Base-by-base conservation (phyloP, 2,113 vertebrate species). In the Argyrosomus japonicus region DNA sequence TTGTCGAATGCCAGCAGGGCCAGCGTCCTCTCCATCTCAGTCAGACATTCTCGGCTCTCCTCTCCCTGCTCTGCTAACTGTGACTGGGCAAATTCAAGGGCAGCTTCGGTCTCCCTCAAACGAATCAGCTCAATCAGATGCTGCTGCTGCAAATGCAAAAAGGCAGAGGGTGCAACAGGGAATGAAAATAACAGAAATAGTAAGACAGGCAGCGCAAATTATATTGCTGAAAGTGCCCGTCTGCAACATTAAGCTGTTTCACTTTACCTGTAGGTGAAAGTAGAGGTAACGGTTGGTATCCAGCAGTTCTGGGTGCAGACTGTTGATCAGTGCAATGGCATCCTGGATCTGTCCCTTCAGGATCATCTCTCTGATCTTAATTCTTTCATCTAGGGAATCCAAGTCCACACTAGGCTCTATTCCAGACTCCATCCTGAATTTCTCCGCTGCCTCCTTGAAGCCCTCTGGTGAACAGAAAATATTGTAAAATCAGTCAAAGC, bases 261-360 rank as follows among this genome's bases (percentile, higher is more conserved):
- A n/a, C 1, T 68, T 87, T 91, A 99, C 98, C 96, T 99, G 98
- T 54, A 99, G 93, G 85, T 99, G 97, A 67, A 99, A 99, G 92
- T 99, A 99, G n/a, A 99, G 97, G 60, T 99, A 99, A 69, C 98
- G 97, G 90, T 99, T 99, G 23, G 98, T 99, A 87, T 99, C 98
- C 82, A 99, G 89, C 87, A 99, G 89, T 80, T 99, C 98, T 9
- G 98, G 98, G 64, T 99, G 98, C n/a, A 99, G 96, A 87, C 97
- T 97, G 89, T 99, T 99, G 89, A 99, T 98, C 68, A 98, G 83
- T 0, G 97, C 97, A 47, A 99, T 98, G 50, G 97, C 98, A 91
- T 98, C 98, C 90, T 99, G 98, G 76, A 99, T 99, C 92, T 97
- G 98, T 43, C 98, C 98, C 89, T 99, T 99, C 79, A 99, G 84